These are phyloP conservation scores for Baronia brevicornis DNA, from an alignment of 2,888 invertebrate species.

Conservation along the genomic window DNA sequence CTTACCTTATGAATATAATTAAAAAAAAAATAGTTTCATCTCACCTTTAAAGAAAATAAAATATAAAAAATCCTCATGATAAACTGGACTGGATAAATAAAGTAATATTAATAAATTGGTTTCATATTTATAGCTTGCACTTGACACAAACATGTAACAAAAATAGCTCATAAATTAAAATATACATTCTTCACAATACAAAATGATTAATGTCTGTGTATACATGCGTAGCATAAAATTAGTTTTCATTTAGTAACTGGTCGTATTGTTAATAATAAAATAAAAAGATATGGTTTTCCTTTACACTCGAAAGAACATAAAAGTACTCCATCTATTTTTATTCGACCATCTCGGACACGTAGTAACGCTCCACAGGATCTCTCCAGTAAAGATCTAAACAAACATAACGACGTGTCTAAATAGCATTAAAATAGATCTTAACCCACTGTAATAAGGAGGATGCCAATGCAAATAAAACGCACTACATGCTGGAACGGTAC, in stretches of 20 bases:
- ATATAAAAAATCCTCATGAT: too few species aligned
- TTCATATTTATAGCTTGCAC: too few species aligned
- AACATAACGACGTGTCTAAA: slow-evolving; percentile 20
- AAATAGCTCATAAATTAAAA: neutral
- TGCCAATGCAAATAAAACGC: slow-evolving; percentile 12
- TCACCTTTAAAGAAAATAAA: too few species aligned
- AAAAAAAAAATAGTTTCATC: too few species aligned
- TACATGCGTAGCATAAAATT: slow-evolving; percentile 18
- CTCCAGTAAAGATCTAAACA: slow-evolving; percentile 47
- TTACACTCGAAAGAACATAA: slow-evolving; percentile 59
- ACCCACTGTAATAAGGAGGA: slow-evolving; percentile 9
- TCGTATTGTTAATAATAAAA: slow-evolving; percentile 33
- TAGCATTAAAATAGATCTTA: slow-evolving; percentile 27
- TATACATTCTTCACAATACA: neutral
- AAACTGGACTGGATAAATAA: too few species aligned
- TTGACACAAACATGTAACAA: too few species aligned
- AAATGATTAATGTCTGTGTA: slow-evolving; percentile 5
- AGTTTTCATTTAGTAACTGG: slow-evolving; percentile 20
- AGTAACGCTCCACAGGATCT: slow-evolving; percentile 54
- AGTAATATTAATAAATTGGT: too few species aligned
- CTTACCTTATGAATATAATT: too few species aligned
- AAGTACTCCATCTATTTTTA: slow-evolving; percentile 56
- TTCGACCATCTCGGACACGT: slow-evolving; percentile 47
- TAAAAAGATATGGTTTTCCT: slow-evolving; percentile 31
- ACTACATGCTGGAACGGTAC: slow-evolving; percentile 18